These are phyloP conservation scores for Monochamus alternatus DNA, from an alignment of 2,888 invertebrate genomes.

Conservation along the genomic window DNA sequence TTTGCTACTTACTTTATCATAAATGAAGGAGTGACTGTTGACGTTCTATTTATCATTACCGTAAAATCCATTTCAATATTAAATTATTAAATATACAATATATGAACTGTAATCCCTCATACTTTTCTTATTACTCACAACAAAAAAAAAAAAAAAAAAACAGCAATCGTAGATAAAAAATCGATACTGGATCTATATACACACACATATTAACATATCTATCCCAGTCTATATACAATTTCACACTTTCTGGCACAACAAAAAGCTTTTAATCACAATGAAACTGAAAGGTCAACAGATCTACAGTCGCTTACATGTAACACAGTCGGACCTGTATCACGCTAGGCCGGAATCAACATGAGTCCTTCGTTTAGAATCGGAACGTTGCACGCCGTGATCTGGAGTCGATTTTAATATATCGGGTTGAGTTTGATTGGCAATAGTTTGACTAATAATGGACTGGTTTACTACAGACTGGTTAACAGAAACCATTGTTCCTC, in stretches of 20 bases:
- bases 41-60: no score
- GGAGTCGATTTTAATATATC: constrained; percentile 91
- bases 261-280: constrained; percentile 49
- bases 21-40: no score
- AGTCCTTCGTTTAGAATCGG: constrained; percentile 72
- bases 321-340: constrained; percentile 63
- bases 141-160: constrained; percentile 16
- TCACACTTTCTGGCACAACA: constrained; percentile 48
- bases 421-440: constrained; percentile 75
- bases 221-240: constrained; percentile 48
- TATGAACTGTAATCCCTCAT: neutral
- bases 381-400: constrained; percentile 77
- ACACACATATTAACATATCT: constrained; percentile 47
- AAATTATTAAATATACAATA: neutral
- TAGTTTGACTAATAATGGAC: constrained; percentile 67
- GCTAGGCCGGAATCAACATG: constrained; percentile 71
- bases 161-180: constrained; percentile 10
- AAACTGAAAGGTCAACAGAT: constrained; percentile 35
- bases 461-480: constrained; percentile 69
- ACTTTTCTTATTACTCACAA: constrained; percentile 12
- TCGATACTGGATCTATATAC: constrained; percentile 39
- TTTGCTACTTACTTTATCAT: no score
- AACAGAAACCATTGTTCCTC: constrained; percentile 70
- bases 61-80: no score
- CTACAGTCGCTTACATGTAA: constrained; percentile 32